A percentile compares a stretch with the other conserved stretches of the same genome.
Conservation (phyloP, 35 echinoderm and acorn worm genomes). For the Apostichopus japonicus region DNA sequence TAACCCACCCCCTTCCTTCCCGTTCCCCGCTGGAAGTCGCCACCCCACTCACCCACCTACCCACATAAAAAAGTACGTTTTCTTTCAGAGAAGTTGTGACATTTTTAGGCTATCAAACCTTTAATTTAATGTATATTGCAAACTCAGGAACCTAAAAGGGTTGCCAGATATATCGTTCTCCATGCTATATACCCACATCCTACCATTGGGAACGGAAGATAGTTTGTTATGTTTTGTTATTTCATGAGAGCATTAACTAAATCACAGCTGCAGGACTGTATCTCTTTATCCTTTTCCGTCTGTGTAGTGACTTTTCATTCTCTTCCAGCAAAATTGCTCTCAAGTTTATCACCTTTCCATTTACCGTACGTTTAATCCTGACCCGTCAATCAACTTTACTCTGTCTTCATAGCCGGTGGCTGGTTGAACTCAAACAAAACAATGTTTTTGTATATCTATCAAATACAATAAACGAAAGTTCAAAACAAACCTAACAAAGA, state of each 20-base stretch:
- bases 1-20: too few species aligned
- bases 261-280: neutral
- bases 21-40: too few species aligned
- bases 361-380: neutral
- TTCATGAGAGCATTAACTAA: neutral
- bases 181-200: too few species aligned
- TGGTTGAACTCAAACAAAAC: neutral
- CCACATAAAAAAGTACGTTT: too few species aligned
- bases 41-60: too few species aligned
- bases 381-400: neutral
- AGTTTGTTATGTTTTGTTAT: neutral
- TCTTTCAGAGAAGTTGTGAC: too few species aligned
- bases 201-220: neutral
- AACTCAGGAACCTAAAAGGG: too few species aligned
- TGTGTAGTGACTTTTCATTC: neutral
- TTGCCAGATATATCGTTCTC: too few species aligned
- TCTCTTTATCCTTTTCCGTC: neutral
- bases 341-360: neutral
- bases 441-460: neutral
- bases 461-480: neutral
- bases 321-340: slow-evolving; percentile 7
- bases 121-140: too few species aligned
- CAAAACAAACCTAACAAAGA: slow-evolving; percentile 1
- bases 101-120: too few species aligned
- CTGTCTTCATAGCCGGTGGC: neutral